These are phyloP conservation scores for Drosophila infuscata DNA, from an alignment of 2,888 invertebrate genomes.

Conservation along the genomic window DNA sequence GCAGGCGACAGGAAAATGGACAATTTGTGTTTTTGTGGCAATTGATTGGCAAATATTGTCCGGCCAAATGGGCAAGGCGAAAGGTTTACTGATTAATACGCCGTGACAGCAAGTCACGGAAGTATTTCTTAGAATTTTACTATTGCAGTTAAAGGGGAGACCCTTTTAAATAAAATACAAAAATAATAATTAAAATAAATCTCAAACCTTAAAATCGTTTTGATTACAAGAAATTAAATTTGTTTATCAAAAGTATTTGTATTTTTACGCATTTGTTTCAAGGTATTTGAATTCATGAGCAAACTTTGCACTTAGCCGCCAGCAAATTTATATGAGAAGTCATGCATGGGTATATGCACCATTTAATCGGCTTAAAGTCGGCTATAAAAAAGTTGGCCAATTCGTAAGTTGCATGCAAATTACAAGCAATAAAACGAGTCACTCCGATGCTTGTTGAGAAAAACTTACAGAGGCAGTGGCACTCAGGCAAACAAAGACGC, in stretches of 20 bases:
- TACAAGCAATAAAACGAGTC: conserved; percentile 78
- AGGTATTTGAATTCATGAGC: not conserved
- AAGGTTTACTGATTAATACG: conserved; percentile 80
- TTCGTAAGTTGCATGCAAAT: conserved; percentile 75
- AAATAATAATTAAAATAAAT: not conserved
- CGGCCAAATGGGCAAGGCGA: conserved; percentile 61
- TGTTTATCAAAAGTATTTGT: not conserved
- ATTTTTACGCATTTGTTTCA: not conserved
- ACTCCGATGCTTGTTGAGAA: conserved; percentile 61
- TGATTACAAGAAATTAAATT: not conserved
- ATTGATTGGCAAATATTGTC: conserved; percentile 84
- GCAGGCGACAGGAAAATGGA: conserved; percentile 83
- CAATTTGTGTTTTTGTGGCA: conserved; percentile 84
- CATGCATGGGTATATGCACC: conserved; percentile 58
- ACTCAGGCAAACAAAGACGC: conserved; percentile 36
- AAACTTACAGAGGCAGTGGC: conserved; percentile 55
- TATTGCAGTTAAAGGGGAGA: not conserved
- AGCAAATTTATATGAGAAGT: conserved; percentile 27
- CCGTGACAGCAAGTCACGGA: conserved; percentile 63
- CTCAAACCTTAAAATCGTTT: not conserved
- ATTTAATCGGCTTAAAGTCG: conserved; percentile 69
- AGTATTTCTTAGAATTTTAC: conserved; percentile 19
- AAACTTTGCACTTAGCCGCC: conserved; percentile 55
- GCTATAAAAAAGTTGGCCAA: conserved; percentile 65
- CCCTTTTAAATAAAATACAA: not conserved